Evolutionary conservation across 2,113 vertebrate genomes (phyloP).

Genomic region (Poeciliopsis retropinna): DNA sequence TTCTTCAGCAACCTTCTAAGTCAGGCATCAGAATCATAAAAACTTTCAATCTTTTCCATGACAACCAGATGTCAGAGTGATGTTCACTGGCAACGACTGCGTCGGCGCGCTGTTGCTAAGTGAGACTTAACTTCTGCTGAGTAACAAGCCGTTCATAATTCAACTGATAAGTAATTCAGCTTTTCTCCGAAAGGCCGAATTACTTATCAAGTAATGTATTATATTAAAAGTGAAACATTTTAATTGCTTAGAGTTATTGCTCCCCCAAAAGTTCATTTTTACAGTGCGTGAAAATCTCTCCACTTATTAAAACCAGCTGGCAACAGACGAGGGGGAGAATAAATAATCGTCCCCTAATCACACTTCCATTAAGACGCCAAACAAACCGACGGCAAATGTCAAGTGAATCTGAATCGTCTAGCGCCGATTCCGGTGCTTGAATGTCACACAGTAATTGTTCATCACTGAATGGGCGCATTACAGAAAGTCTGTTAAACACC

Average conservation of each 20-base stretch:
- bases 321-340: background rate
- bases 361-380: background rate
- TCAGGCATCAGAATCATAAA: background rate
- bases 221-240: background rate
- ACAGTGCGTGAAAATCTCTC: background rate
- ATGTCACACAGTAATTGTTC: background rate
- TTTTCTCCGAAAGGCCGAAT: too few species aligned
- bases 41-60: background rate
- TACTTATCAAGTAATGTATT: background rate
- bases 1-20: too few species aligned
- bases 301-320: background rate
- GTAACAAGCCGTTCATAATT: background rate
- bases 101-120: too few species aligned
- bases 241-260: background rate
- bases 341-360: background rate
- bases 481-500: background rate
- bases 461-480: background rate
- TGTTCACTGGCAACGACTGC: background rate
- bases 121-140: background rate
- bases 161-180: background rate
- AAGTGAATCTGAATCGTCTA: background rate
- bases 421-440: background rate
- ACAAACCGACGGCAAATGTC: background rate
- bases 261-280: background rate
- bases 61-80: background rate